These are phyloP conservation scores for Sinhomidia bicolor DNA, from an alignment of 2,888 invertebrate genomes.

Conservation along the genomic window DNA sequence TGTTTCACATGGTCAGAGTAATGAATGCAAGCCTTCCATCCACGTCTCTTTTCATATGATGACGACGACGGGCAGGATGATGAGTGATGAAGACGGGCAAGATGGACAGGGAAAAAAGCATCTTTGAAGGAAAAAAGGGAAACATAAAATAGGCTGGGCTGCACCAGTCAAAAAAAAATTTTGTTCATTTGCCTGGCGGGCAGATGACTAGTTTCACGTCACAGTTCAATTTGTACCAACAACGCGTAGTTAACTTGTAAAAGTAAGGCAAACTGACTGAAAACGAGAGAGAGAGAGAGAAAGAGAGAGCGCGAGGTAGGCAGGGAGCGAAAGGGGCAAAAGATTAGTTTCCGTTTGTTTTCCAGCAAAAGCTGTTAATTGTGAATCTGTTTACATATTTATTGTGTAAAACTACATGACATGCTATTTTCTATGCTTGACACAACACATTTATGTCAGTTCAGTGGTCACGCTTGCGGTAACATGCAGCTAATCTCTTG, in stretches of 20 bases:
- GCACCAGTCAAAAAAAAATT: neutral
- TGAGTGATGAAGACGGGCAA: constrained; percentile 34
- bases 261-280: constrained; percentile 31
- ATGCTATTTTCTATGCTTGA: constrained; percentile 39
- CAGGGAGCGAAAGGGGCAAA: neutral
- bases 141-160: constrained; percentile 66
- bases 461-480: constrained; percentile 36
- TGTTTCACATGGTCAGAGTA: neutral
- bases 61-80: constrained; percentile 33
- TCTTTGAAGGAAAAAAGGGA: constrained; percentile 31
- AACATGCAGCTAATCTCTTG: constrained; percentile 13
- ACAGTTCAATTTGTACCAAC: constrained; percentile 61
- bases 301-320: neutral
- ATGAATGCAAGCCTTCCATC: neutral
- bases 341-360: constrained; percentile 61
- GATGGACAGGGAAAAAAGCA: constrained; percentile 17
- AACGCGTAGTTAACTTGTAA: constrained; percentile 54
- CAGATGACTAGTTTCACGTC: constrained; percentile 49
- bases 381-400: constrained; percentile 47
- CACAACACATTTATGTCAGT: constrained; percentile 44
- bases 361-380: constrained; percentile 44
- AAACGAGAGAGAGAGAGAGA: neutral
- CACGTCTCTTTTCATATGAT: neutral
- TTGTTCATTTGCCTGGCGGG: constrained; percentile 46
- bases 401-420: constrained; percentile 62